A percentile compares a stretch with the other conserved stretches of the same genome.
Conservation (phyloP, 2,113 vertebrate species). For the Camelus dromedarius region DNA sequence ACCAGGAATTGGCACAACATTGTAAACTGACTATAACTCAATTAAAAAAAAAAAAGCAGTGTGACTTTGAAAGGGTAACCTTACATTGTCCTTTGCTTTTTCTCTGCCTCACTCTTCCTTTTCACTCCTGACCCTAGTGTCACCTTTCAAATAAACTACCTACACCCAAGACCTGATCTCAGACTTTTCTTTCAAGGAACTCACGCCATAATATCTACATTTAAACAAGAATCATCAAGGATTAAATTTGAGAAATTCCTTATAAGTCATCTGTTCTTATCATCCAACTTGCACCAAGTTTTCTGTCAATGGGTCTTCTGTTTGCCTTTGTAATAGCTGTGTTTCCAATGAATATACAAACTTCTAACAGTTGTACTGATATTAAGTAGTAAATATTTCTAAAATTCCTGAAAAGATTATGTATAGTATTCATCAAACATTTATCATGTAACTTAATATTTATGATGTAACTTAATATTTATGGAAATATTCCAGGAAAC, state of each 20-base stretch:
- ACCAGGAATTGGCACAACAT: too few relatives aligned
- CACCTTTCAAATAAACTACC: neutral
- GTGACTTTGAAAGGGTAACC: neutral
- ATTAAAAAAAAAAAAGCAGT: too few relatives aligned
- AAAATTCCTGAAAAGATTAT: neutral
- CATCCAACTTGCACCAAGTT: neutral
- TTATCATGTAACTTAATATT: neutral
- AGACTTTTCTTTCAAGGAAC: neutral
- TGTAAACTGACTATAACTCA: too few relatives aligned
- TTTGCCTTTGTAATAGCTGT: neutral
- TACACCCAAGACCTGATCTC: neutral
- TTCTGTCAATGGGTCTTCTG: neutral
- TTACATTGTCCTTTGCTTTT: neutral
- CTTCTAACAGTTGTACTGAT: neutral
- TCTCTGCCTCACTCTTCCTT: neutral
- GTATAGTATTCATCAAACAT: neutral
- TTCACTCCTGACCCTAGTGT: neutral
- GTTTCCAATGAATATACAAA: neutral
- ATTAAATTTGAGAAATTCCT: neutral
- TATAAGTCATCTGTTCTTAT: neutral
- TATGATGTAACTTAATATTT: neutral
- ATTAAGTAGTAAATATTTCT: neutral
- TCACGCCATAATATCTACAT: neutral
- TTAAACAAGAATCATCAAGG: neutral
- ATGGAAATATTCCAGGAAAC: neutral